These are phyloP conservation scores for Megaleporinus macrocephalus DNA, from an alignment of 2,113 vertebrate genomes.

Conservation along the genomic window DNA sequence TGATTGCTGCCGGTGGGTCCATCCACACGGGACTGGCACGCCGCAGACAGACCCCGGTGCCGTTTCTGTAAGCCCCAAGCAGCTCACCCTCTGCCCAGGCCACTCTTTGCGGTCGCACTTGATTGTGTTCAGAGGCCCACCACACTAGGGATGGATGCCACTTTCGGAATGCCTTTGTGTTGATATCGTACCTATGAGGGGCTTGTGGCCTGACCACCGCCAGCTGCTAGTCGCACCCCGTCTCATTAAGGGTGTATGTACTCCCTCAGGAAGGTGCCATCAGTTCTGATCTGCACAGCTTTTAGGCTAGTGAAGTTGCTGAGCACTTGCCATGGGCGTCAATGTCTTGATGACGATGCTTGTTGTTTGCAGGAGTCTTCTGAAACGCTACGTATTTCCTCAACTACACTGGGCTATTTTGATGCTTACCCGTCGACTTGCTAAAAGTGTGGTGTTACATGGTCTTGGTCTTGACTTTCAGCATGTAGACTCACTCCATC, in stretches of 20 bases:
- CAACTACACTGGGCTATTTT: slow-evolving; percentile 67
- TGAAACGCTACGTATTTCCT: slow-evolving; percentile 64
- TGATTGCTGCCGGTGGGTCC: slow-evolving; percentile 7
- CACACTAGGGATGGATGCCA: slow-evolving; percentile 20
- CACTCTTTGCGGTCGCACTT: slow-evolving; percentile 23
- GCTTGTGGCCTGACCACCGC: slow-evolving; percentile 64
- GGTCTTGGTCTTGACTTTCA: slow-evolving; percentile 64
- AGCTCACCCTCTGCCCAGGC: neutral
- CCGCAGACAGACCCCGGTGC: neutral
- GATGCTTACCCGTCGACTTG: slow-evolving; percentile 62
- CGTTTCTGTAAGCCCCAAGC: slow-evolving; percentile 39
- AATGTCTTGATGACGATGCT: neutral
- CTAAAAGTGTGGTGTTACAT: slow-evolving; percentile 49
- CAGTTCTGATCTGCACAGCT: neutral
- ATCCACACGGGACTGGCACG: neutral
- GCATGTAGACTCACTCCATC: slow-evolving; percentile 47
- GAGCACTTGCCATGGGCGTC: neutral
- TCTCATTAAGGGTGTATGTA: slow-evolving; percentile 47
- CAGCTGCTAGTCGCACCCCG: slow-evolving; percentile 68
- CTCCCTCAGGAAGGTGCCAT: slow-evolving; percentile 36
- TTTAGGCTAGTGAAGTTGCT: neutral
- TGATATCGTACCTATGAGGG: slow-evolving; percentile 47
- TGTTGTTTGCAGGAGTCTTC: slow-evolving; percentile 59
- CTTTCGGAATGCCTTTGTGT: slow-evolving; percentile 34
- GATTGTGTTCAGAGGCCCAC: slow-evolving; percentile 31